Percentiles rank a stretch among this genome's conserved stretches.
These are phyloP conservation scores for Leuciscus waleckii DNA, from an alignment of 2,797 vertebrate species.

Conservation along the genomic window DNA sequence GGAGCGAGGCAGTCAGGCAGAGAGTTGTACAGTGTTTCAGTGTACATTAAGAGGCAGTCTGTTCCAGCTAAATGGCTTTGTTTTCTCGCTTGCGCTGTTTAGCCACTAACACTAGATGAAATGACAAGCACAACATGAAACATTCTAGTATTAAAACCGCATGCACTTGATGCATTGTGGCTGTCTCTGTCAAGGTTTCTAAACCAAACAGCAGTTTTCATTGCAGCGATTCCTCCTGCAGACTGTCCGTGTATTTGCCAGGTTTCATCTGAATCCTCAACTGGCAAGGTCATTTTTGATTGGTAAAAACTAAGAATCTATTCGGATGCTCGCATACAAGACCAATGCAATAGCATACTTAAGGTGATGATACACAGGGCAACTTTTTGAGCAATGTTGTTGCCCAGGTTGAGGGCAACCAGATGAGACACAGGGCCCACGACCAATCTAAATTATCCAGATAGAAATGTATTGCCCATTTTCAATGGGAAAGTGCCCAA, in stretches of 20 bases:
- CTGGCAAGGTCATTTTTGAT: conserved; percentile 8
- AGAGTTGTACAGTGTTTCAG: conserved; percentile 1
- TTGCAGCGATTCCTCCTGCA: not conserved
- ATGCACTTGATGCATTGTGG: conserved; percentile 25
- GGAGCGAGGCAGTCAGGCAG: not conserved
- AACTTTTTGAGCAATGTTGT: no score
- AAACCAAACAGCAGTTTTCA: conserved; percentile 24
- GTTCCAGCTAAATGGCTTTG: not conserved
- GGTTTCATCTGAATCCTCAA: conserved; percentile 15
- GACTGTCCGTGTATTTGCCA: not conserved
- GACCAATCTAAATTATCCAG: no score
- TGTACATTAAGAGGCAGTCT: conserved; percentile 8
- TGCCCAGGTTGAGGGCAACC: no score
- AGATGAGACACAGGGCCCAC: no score
- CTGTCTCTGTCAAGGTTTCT: conserved; percentile 39
- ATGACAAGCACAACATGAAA: conserved; percentile 25
- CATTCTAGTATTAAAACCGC: conserved; percentile 20
- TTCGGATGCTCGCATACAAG: not conserved
- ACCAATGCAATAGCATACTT: not conserved
- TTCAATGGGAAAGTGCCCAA: no score
- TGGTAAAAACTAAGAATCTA: not conserved
- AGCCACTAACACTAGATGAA: conserved; percentile 12
- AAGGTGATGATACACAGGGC: no score
- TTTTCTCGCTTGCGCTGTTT: conserved; percentile 28
- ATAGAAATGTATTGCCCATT: no score